Evolutionary conservation across 2,797 vertebrate species (phyloP).

Genomic region (Mus caroli): DNA sequence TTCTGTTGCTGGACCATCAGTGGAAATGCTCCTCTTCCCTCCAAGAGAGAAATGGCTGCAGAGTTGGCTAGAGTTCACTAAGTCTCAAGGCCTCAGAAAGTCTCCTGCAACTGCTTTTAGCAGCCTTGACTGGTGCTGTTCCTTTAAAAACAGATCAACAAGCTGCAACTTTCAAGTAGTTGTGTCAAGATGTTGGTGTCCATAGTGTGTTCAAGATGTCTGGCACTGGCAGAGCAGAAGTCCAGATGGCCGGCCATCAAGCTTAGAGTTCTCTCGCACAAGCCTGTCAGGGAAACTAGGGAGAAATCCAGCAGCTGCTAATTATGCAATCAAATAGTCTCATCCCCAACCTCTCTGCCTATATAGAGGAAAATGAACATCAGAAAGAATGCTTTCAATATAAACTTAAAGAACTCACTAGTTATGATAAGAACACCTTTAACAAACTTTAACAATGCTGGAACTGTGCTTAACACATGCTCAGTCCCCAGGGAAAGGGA

Average conservation of each 20-base stretch:
- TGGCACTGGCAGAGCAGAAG: neutral
- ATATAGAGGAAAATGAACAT: neutral
- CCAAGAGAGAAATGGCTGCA: neutral
- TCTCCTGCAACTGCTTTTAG: neutral
- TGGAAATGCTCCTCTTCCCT: neutral
- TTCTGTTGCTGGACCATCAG: neutral
- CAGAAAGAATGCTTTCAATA: neutral
- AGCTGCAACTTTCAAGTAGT: neutral
- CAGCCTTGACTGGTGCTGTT: neutral
- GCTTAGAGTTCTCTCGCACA: neutral
- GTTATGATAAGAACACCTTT: neutral
- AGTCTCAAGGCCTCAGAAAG: neutral
- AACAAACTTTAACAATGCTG: neutral
- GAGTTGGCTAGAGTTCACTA: neutral
- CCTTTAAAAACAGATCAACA: neutral
- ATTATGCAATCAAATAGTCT: neutral
- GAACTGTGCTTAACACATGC: neutral
- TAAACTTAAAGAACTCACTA: neutral
- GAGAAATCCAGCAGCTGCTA: neutral
- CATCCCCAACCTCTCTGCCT: neutral
- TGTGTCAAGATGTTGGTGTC: neutral
- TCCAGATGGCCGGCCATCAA: neutral
- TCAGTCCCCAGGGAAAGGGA: neutral
- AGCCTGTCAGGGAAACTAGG: neutral
- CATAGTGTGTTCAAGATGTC: neutral